Evolutionary conservation across 2,797 vertebrate species (phyloP).

Genomic region (Coilia nasus): DNA sequence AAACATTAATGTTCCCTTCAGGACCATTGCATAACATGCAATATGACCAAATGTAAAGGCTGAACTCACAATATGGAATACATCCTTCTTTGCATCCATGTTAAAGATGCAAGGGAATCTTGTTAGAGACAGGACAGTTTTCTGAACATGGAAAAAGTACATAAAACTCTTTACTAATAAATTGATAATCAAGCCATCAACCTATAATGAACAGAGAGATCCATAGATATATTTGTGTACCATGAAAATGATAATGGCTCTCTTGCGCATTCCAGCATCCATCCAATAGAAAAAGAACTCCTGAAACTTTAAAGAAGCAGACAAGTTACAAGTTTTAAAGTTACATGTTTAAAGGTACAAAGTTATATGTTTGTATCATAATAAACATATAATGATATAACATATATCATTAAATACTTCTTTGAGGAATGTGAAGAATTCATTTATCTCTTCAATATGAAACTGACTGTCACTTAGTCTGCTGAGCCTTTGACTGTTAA

Average conservation of each 20-base stretch:
- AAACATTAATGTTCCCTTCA: not conserved
- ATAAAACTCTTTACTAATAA: not conserved
- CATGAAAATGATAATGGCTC: not conserved
- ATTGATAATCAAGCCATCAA: not conserved
- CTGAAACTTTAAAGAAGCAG: no score
- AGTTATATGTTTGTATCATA: not conserved
- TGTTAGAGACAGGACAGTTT: not conserved
- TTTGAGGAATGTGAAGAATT: rapidly evolving
- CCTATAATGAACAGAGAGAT: not conserved
- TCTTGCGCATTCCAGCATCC: no score
- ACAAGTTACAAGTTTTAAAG: no score
- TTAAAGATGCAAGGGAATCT: conserved; percentile 50
- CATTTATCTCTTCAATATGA: conserved; percentile 31
- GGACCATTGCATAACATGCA: no score
- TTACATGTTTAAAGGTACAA: no score
- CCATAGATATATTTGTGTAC: not conserved
- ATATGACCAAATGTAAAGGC: not conserved
- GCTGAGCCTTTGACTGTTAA: conserved; percentile 59
- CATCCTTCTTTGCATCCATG: rapidly evolving
- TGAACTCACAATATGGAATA: conserved; percentile 6
- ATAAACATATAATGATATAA: not conserved
- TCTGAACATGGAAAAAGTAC: not conserved
- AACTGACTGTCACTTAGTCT: conserved; percentile 58
- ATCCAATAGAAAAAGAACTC: no score
- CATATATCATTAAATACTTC: not conserved